These are phyloP conservation scores for Halcyon badia DNA, from an alignment of 2,797 vertebrate genomes.

Conservation along the genomic window DNA sequence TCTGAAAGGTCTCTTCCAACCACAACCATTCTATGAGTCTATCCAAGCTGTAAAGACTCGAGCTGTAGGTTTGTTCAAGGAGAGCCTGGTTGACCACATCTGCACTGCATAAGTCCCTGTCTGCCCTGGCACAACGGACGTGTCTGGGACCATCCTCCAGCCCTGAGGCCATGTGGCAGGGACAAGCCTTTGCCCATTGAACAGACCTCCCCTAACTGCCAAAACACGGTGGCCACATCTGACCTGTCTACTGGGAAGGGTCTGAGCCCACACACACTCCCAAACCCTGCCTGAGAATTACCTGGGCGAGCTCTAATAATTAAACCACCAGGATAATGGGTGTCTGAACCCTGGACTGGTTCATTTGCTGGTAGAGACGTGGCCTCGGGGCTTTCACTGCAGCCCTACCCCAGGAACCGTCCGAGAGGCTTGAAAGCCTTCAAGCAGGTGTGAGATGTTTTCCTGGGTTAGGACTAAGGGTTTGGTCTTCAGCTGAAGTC, in stretches of 20 bases:
- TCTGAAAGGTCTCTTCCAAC: not conserved
- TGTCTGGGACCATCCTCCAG: not conserved
- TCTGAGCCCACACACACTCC: not conserved
- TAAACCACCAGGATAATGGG: not conserved
- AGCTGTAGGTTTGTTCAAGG: not conserved
- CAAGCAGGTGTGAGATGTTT: not conserved
- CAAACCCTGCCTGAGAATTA: not conserved
- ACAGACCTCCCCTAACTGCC: not conserved
- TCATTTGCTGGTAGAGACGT: constrained; percentile 22
- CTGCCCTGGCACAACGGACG: rapidly evolving
- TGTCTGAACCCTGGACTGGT: constrained; percentile 29
- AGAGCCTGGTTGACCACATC: not conserved
- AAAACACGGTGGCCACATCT: not conserved
- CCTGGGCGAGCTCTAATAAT: not conserved
- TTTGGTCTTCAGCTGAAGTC: not conserved
- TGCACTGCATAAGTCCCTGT: not conserved
- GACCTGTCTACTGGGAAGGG: not conserved
- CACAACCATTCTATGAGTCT: not conserved
- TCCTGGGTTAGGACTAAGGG: not conserved
- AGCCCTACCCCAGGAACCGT: not conserved
- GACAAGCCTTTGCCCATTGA: not conserved
- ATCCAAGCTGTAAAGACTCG: not conserved
- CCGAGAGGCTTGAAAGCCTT: not conserved
- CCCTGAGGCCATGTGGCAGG: rapidly evolving
- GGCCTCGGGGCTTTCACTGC: not conserved